Conservation (phyloP, 1,140 invertebrate species). For the Holotrichia oblita region DNA sequence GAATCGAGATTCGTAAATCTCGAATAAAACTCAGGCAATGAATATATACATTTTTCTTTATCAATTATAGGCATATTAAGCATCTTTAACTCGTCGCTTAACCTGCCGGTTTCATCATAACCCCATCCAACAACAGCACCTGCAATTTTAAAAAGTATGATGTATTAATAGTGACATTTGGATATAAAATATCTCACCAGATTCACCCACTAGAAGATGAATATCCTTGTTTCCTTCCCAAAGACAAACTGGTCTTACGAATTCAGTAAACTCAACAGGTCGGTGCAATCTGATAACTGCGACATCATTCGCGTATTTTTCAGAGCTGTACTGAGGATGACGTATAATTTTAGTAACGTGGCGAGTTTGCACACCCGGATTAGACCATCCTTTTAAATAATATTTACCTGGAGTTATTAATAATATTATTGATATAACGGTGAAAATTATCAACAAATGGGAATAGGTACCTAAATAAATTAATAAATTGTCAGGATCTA, state of each 20-base stretch:
- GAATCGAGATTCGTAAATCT: constrained; percentile 68
- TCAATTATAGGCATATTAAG: constrained; percentile 57
- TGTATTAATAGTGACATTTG: too few relatives aligned
- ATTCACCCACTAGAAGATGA: constrained; percentile 49
- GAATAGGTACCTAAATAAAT: constrained; percentile 44
- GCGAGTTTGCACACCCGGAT: neutral
- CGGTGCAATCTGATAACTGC: constrained; percentile 62
- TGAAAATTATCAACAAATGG: neutral
- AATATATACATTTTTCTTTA: constrained; percentile 56
- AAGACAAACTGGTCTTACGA: constrained; percentile 69
- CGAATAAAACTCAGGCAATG: constrained; percentile 61
- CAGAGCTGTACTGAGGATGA: neutral
- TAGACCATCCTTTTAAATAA: neutral
- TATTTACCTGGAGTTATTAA: neutral
- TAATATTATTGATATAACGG: neutral
- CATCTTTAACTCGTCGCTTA: constrained; percentile 63
- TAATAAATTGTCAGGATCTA: constrained; percentile 27
- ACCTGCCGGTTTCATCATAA: constrained; percentile 64
- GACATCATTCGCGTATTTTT: constrained; percentile 17
- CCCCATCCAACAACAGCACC: constrained; percentile 74
- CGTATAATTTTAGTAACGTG: neutral
- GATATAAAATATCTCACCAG: too few relatives aligned
- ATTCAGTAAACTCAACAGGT: constrained; percentile 61
- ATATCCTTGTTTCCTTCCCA: constrained; percentile 53
- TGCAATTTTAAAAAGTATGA: constrained; percentile 50